Base-by-base conservation (phyloP, 2,888 invertebrate genomes). In the Orchesellides sinensis region DNA sequence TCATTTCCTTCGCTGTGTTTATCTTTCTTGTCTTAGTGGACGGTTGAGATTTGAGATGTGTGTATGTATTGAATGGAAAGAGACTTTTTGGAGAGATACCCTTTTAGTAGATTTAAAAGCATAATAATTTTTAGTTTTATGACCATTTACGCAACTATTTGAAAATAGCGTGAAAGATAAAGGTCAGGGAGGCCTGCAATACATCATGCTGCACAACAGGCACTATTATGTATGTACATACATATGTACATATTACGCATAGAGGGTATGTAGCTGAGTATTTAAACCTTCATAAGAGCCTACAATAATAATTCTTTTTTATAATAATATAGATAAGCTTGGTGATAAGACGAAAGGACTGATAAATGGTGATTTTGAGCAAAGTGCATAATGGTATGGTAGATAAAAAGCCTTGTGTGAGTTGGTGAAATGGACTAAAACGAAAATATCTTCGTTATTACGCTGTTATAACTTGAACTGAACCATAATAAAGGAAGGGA, bases 91-190 rank as follows among this genome's bases (percentile, higher is more conserved):
- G n/a, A n/a, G 21, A 52, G 52, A 21, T 8, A n/a, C 47, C 47
- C 27, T 66, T 66, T 66, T 66, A 66, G 45, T 47, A n/a, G 27
- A 8, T 49, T 49, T 66, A 66, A 66, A 47, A n/a, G 49, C 19
- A 14, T 49, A 45, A 32, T 52, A 69, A 35, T 69, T 69, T n/a
- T 32, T 32, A 14, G 35, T 69, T 69, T 69, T 69, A 69, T 69
- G 69, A 23, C 52, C 35, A 69, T 54, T 69, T 69, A 69, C 69
- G 69, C 69, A 69, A 69, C 69, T 54, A 69, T 69, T 69, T 69
- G 69, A 69, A 69, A 69, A 69, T 69, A 54, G 54, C 54, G 54
- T 69, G 52, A 68, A 68, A 54, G 45, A 69, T 52, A 69, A 69
- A 69, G 69, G 69, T 69, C 69, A 69, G 69, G 69, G 69, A 69